Percentiles rank a stretch among this genome's conserved stretches.
Evolutionary conservation across 2,888 invertebrate species (phyloP).

Genomic region (Odontocolon sp.): DNA sequence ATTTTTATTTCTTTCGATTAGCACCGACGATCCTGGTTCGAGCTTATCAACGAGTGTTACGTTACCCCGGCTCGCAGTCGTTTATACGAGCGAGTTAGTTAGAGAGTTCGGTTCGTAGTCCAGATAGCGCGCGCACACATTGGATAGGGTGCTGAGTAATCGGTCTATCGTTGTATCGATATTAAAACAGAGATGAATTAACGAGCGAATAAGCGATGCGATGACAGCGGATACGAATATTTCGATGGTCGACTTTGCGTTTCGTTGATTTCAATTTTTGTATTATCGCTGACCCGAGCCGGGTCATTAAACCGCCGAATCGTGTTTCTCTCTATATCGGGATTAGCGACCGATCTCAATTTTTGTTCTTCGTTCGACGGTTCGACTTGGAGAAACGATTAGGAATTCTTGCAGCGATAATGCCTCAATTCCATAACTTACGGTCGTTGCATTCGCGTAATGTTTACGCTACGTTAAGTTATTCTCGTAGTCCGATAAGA

Average conservation of each 20-base stretch:
- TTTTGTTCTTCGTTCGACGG: too few species aligned
- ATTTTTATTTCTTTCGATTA: not conserved
- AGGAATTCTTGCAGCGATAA: not conserved
- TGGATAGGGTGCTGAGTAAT: not conserved
- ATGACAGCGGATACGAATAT: not conserved
- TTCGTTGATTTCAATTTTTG: not conserved
- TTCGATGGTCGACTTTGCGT: not conserved
- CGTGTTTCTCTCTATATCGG: too few species aligned
- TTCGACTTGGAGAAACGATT: too few species aligned
- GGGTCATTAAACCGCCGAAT: not conserved
- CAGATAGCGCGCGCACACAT: conserved; percentile 7
- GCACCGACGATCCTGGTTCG: conserved; percentile 32
- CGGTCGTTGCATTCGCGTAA: conserved; percentile 22
- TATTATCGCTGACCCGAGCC: not conserved
- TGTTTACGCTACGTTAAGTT: conserved; percentile 54
- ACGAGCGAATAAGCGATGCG: not conserved
- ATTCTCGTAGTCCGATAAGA: conserved; percentile 68
- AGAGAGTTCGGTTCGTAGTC: conserved; percentile 15
- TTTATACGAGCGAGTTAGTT: not conserved
- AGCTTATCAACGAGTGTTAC: conserved; percentile 41
- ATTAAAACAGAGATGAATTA: not conserved
- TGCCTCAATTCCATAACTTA: not conserved
- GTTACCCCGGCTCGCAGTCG: not conserved
- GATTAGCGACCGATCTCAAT: too few species aligned
- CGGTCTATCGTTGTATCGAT: not conserved